Base-by-base conservation (phyloP, 1,140 invertebrate genomes). In the Belonocnema kinseyi region DNA sequence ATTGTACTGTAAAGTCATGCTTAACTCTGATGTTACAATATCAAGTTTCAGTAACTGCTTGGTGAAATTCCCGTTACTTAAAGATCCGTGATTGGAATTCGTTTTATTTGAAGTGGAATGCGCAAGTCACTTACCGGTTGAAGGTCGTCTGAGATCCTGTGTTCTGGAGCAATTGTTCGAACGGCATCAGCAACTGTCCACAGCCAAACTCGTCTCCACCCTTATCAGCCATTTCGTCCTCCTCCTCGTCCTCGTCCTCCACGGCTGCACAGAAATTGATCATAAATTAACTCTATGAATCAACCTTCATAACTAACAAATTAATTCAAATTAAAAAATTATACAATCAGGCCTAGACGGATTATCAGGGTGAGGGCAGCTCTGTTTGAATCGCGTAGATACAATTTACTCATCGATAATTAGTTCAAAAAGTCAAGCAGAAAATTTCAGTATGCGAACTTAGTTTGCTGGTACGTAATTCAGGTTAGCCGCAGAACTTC, bases 71-170 rank as follows among this genome's bases (percentile, higher is more conserved):
- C 58, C 26, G 58, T 40, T 66, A 66, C 11, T 66, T 66, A 66
- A 66, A 66, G 58, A 66, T 66, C 58, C 58, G 58, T 66, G 58
- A 66, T 66, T 66, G 58, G 58, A 66, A 33, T 66, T 21, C 26
- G 26, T 33, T 66, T 66, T 56, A 56, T 66, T 33, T 66, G 19
- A 50, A 58, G 58, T 72, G 80, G 74, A 50, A 79, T 33, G 58
- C 21, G 17, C 78, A 13, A 50, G 46, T 19, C 46, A 86, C 88
- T 89, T 79, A 90, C 89, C 89, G 81, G 77, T 86, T 84, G 83
- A 82, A 85, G 76, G 71, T 72, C 16, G 79, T 82, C 19, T 85
- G 80, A 77, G 83, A 85, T 12, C 76, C 75, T 12, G 83, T 83
- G 50, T 86, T 81, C 33, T 83, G 85, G 54, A 85, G 83, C 52